A percentile compares a stretch with the other conserved stretches of the same genome.
phyloP scores from a whole-genome alignment of 2,797 vertebrate genomes.

The Nannoperca obscura region DNA sequence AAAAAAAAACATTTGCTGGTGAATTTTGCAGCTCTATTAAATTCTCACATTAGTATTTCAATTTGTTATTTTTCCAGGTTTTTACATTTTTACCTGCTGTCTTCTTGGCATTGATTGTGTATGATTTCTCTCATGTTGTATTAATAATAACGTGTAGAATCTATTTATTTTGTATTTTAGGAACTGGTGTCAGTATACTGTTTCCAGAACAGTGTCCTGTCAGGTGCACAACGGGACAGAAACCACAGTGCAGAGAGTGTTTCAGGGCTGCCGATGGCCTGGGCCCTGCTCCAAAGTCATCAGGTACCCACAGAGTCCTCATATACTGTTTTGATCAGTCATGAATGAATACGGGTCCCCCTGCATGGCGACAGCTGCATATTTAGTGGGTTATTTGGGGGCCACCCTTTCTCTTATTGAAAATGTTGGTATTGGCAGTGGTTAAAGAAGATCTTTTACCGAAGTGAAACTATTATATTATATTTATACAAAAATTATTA shows the following conservation, averaged over 20 bases:
- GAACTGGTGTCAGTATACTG: slow-evolving; percentile 96
- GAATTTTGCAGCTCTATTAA: not conserved
- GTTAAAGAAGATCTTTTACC: not conserved
- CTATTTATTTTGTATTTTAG: slow-evolving; percentile 73
- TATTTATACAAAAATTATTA: too few species aligned
- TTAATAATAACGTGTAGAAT: not conserved
- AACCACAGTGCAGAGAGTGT: slow-evolving; percentile 92
- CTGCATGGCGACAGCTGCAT: not conserved
- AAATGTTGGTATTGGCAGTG: not conserved
- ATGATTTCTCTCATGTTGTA: not conserved
- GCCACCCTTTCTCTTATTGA: not conserved
- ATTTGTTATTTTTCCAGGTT: not conserved
- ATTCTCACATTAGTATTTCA: not conserved
- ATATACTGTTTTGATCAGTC: slow-evolving; percentile 13
- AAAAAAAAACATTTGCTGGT: not conserved
- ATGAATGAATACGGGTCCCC: not conserved
- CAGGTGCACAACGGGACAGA: slow-evolving; percentile 96
- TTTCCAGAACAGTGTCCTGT: slow-evolving; percentile 92
- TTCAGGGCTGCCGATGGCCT: slow-evolving; percentile 96
- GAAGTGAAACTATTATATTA: not conserved
- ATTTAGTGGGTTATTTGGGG: slow-evolving; percentile 11
- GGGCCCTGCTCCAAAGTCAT: slow-evolving; percentile 94
- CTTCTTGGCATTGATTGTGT: not conserved
- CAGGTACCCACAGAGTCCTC: slow-evolving; percentile 85
- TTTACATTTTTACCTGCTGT: not conserved